Base-by-base conservation (phyloP, 2,888 invertebrate species). In the Deroplatys truncata region DNA sequence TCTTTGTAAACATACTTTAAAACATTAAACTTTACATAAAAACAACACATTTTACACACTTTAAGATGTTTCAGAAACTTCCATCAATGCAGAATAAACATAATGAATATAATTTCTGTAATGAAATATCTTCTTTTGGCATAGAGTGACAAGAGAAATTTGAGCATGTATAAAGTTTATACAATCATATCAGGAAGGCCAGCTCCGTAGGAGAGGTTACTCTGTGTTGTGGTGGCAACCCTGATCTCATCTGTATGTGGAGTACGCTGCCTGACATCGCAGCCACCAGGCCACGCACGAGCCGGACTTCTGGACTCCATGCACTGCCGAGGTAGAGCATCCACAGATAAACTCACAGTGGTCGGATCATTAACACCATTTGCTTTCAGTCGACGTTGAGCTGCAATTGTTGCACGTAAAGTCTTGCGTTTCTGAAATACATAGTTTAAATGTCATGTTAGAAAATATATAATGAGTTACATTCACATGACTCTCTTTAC, bases 401-500 rank as follows among this genome's bases (percentile, higher is more conserved):
- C 95, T 92, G 97, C 95, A 91, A 98, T 95, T 0, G 97, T 96
- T 86, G 97, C 97, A 88, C 98, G 95, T 91, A 98, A 94, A 0
- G 97, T 96, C 94, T 98, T 98, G 89, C 98, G 96, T 95, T 98
- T 98, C 98, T 98, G 94, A 90, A 95, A 95, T 82, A 31, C 86
- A 49, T 29, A 87, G 29, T 88, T 28, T 82, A 84, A 28, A 84
- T 84, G 20, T 87, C 9, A n/a, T n/a, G n/a, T n/a, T n/a, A n/a
- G n/a, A n/a, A n/a, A n/a, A n/a, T n/a, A n/a, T n/a, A n/a, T n/a
- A n/a, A n/a, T n/a, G n/a, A n/a, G n/a, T n/a, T n/a, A 20, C 31
- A 31, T 35, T 35, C 35, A 35, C 35, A 35, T 35, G 35, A 4
- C 35, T 35, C 8, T 35, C 35, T 35, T 5, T 5, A 31, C 5